Percentiles rank a stretch among this genome's conserved stretches.
Conservation (phyloP, 2,888 invertebrate species). For the Amblyteles armatorius region DNA sequence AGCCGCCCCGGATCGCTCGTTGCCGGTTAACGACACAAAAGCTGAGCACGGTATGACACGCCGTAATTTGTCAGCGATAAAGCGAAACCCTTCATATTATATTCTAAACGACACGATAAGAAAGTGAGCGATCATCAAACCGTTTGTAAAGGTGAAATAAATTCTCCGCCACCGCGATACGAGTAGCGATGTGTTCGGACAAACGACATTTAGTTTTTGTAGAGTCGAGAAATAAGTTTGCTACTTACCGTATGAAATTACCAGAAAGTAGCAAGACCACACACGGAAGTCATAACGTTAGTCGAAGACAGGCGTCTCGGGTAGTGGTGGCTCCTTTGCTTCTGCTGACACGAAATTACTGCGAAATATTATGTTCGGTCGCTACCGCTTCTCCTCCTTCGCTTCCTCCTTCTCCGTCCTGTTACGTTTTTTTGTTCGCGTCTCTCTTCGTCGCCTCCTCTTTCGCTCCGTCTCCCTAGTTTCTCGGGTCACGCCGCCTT, state of each 20-base stretch:
- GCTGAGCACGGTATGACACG: conserved; percentile 44
- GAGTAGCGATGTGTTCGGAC: too few relatives aligned
- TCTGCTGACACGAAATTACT: conserved; percentile 76
- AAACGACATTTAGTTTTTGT: too few relatives aligned
- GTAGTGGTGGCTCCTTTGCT: conserved; percentile 65
- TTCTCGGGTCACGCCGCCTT: conserved; percentile 3
- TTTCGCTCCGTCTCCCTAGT: conserved; percentile 43
- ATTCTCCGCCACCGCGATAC: too few relatives aligned
- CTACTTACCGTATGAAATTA: conserved; percentile 69
- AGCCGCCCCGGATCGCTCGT: neutral
- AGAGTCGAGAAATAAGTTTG: conserved; percentile 14
- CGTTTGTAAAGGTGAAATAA: too few relatives aligned
- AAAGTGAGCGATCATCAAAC: neutral
- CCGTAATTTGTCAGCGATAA: conserved; percentile 41
- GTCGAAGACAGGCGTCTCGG: conserved; percentile 39
- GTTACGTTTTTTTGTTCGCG: conserved; percentile 56
- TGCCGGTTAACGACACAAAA: conserved; percentile 47
- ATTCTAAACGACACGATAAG: neutral
- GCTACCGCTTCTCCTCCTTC: conserved; percentile 56
- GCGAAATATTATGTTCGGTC: conserved; percentile 73
- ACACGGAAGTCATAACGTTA: conserved; percentile 43
- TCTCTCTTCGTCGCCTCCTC: conserved; percentile 45
- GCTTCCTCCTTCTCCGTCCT: conserved; percentile 57
- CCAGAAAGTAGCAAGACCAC: conserved; percentile 43
- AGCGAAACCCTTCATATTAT: conserved; percentile 9